Conservation (phyloP, 2,797 vertebrate genomes). For the Rhinoraja longicauda region DNA sequence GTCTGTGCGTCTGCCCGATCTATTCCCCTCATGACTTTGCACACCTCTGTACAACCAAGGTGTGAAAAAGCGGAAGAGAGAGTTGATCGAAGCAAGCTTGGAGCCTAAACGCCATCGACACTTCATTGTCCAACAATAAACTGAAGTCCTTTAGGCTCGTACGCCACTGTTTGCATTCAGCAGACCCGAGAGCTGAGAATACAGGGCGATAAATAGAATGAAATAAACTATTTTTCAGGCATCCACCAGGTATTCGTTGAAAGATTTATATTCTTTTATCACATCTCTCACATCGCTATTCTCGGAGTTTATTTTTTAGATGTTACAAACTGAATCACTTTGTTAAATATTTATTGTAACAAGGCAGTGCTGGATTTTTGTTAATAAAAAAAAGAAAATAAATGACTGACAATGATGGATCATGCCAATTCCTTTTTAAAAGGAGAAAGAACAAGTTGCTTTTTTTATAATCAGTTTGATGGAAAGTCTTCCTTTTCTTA, state of each 20-base stretch:
- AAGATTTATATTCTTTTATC: not conserved
- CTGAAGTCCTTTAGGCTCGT: not conserved
- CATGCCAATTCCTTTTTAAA: slow-evolving; percentile 23
- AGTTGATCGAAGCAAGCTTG: too few species aligned
- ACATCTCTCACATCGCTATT: not conserved
- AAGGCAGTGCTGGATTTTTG: not conserved
- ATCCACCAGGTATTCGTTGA: not conserved
- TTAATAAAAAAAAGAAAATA: slow-evolving; percentile 3
- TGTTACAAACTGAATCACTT: slow-evolving; percentile 6
- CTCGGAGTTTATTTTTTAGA: not conserved
- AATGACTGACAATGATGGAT: slow-evolving; percentile 14
- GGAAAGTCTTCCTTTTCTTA: not conserved
- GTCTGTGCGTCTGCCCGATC: too few species aligned
- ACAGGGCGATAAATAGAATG: not conserved
- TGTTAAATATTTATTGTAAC: slow-evolving; percentile 31
- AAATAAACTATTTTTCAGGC: not conserved
- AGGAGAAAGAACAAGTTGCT: not conserved
- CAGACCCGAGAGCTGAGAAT: too few species aligned
- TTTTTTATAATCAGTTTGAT: slow-evolving; percentile 21
- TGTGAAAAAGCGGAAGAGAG: too few species aligned
- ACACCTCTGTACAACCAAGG: too few species aligned
- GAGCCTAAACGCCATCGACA: not conserved
- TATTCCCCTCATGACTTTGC: too few species aligned
- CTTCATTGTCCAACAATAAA: not conserved
- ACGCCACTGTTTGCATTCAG: not conserved